Percentiles rank a stretch among this genome's conserved stretches.
Conservation (phyloP, 92 coral and sea anemone genomes). For the Zoanthus gigantus region DNA sequence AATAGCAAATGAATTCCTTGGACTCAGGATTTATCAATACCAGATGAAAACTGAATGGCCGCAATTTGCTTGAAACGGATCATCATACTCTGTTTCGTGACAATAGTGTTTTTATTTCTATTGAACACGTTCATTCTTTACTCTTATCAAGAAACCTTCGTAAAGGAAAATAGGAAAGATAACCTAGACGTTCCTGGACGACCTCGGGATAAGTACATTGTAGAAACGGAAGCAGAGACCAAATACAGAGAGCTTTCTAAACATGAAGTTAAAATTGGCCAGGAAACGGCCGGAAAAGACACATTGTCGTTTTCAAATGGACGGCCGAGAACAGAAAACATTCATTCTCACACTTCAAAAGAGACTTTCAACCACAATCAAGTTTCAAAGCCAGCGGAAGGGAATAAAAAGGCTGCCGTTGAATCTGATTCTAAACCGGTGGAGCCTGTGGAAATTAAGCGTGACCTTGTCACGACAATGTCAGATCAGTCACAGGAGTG, state of each 20-base stretch:
- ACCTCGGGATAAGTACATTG: not conserved
- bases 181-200: not conserved
- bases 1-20: not conserved
- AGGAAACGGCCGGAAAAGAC: not conserved
- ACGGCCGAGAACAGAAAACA: not conserved
- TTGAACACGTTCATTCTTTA: slow-evolving; percentile 14
- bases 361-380: not conserved
- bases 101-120: slow-evolving; percentile 4
- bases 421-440: not conserved
- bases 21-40: not conserved
- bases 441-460: not conserved
- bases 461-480: not conserved
- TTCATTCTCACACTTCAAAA: not conserved
- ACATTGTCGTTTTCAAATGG: not conserved
- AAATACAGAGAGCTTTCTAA: not conserved
- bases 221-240: not conserved
- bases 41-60: not conserved
- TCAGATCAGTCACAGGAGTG: not conserved
- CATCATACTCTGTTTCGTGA: not conserved
- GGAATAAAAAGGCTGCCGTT: not conserved
- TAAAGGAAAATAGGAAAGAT: not conserved
- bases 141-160: not conserved
- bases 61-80: not conserved
- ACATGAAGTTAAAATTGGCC: slow-evolving; percentile 3
- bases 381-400: not conserved